Evolutionary conservation across 2,888 invertebrate genomes (phyloP), one percentile per base, ranked within the genome.

Genomic region (Sylvicola cinctus): DNA sequence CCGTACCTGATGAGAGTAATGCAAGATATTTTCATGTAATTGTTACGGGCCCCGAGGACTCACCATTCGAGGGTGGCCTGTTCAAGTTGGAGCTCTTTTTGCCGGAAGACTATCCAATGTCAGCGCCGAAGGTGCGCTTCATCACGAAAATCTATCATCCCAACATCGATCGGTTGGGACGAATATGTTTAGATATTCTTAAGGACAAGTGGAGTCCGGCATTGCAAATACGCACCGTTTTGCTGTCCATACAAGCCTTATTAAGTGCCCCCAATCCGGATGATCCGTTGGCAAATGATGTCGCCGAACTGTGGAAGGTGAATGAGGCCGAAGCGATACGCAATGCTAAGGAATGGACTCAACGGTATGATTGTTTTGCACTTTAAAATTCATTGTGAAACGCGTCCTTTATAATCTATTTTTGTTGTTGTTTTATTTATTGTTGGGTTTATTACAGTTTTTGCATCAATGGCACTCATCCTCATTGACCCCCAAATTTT

Each of bases 141-240:
- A 91, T 98, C 62, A 96, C 98, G 43, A 96, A 95, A 74, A 98
- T 98, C 65, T 99, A 98, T 66, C 98, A 99, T 69, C 98, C 98
- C 52, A 99, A 99, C 65, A 98, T 99, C 62, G 98, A 98, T 69
- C 90, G 95, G 66, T 70, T 98, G 50, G 98, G 98, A 42, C 77
- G 98, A 65, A 98, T 99, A 68, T 98, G 98, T 60, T 66, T 98
- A 62, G 98, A 99, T 63, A 99, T 98, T 58, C 66, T 99, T 49
- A 99, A 99, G 74, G 87, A 85, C 53, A 84, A 84, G 58, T 98
- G 98, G 98, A 95, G 95, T 61, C 98, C 98, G 35, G 98, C 98
- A 35, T 68, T 99, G 52, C 98, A 99, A 68, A 99, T 98, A 49
- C 83, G 98, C 61, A 99, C 98, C 50, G 96, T 99, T 45, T 68